These are phyloP conservation scores for Strigamia crassipes DNA, from an alignment of 2,888 invertebrate genomes.

Conservation along the genomic window DNA sequence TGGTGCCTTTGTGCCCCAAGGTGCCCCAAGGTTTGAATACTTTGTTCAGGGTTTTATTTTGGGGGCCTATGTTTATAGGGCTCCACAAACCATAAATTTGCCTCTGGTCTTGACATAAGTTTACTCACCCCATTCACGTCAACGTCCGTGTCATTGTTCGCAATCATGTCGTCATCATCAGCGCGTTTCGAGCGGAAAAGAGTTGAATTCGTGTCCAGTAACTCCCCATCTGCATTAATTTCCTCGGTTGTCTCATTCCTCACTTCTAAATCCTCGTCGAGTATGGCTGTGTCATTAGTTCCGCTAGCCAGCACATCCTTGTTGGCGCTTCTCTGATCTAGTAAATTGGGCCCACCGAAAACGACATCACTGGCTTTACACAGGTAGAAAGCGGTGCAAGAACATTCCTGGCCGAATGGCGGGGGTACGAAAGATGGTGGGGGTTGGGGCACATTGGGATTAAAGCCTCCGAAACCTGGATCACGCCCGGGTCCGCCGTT, in stretches of 20 bases:
- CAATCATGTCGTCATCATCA: conserved; percentile 29
- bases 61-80: too few species aligned
- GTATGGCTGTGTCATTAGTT: not conserved
- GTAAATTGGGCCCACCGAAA: conserved; percentile 45
- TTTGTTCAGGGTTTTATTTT: too few species aligned
- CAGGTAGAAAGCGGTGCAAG: conserved; percentile 51
- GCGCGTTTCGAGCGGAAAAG: conserved; percentile 44
- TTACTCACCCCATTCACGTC: conserved; percentile 43
- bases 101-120: not conserved
- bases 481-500: not conserved
- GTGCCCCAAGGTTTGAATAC: too few species aligned
- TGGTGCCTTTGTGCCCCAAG: too few species aligned
- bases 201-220: conserved; percentile 6
- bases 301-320: conserved; percentile 10
- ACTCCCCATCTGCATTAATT: not conserved
- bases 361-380: conserved; percentile 52
- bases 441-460: not conserved
- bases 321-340: conserved; percentile 49
- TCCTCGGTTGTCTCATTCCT: not conserved
- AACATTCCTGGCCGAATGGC: conserved; percentile 48
- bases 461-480: conserved; percentile 24
- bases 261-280: not conserved
- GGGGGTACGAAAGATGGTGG: conserved; percentile 39
- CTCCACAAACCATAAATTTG: too few species aligned
- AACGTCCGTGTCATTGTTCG: conserved; percentile 5